Base-by-base conservation (phyloP, 2,888 invertebrate genomes). In the Tholera decimalis region DNA sequence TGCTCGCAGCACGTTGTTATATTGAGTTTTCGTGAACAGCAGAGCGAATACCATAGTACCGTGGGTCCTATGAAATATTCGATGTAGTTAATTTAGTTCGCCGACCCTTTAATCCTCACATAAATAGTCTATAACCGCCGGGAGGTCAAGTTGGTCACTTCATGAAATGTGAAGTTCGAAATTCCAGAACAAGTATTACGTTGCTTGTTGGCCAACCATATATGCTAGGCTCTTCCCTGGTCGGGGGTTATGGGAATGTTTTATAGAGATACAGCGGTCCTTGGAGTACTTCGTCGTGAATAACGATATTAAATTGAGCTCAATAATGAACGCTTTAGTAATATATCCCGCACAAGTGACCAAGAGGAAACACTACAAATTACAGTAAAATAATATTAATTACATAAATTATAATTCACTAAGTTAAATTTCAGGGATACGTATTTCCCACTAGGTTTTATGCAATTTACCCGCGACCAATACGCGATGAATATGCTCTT, bases 61-160 rank as follows among this genome's bases (percentile, higher is more conserved):
- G 98, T 97, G 0, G 98, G 98, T 1, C 98, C 99, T 97, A 99
- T 98, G 0, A 98, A 99, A 91, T 99, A 98, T 0, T 99, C 99
- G 43, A 98, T 94, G 88, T 98, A 99, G 80, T 97, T 96, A 54
- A 95, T 92, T 80, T 96, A 93, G 0, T 88, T 83, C 53, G 93
- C 90, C 87, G 89, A 89, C 35, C 92, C 92, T 79, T 95, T 95
- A 3, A 85, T 47, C 3, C 89, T 89, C 90, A 92, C 93, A n/a
- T 13, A 96, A 92, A 69, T 97, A 97, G 88, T 98, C 97, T 63
- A 99, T 96, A 81, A 96, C 97, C 0, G 98, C 98, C 8, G 99
- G 98, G 57, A 99, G 87, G 92, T 99, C 99, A 85, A 97, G 97
- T 35, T 97, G 90, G 0, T 98, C 94, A 98, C 98, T 90, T 99